Conservation (phyloP, 2,888 invertebrate species). For the Protodeltote pygarga region DNA sequence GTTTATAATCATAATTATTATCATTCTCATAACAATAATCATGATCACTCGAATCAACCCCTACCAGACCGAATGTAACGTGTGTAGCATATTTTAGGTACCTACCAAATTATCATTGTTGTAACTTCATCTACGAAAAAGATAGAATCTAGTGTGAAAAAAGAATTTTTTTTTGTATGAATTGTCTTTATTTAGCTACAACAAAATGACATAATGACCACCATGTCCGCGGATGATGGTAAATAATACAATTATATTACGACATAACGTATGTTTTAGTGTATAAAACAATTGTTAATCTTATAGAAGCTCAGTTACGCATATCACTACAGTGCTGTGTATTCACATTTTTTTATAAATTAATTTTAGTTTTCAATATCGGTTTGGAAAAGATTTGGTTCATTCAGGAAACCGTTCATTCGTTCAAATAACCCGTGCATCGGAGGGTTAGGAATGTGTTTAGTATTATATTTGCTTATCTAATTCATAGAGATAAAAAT, state of each 20-base stretch:
- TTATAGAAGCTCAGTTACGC: constrained; percentile 85
- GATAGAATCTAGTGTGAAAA: constrained; percentile 24
- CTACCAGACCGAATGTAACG: too few species aligned
- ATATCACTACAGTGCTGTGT: constrained; percentile 85
- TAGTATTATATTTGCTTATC: too few species aligned
- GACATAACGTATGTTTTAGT: constrained; percentile 61
- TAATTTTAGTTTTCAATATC: constrained; percentile 65
- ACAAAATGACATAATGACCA: constrained; percentile 72
- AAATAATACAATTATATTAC: constrained; percentile 68
- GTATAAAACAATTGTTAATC: constrained; percentile 81
- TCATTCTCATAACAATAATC: too few species aligned
- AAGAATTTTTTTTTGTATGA: constrained; percentile 67
- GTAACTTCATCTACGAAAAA: not conserved
- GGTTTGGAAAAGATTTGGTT: constrained; percentile 67
- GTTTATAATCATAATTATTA: too few species aligned
- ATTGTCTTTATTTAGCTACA: constrained; percentile 83
- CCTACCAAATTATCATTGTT: too few species aligned
- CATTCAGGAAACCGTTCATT: too few species aligned
- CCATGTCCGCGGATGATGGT: constrained; percentile 59
- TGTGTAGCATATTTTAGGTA: too few species aligned
- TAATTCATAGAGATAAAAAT: too few species aligned
- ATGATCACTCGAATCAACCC: too few species aligned
- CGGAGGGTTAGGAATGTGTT: too few species aligned
- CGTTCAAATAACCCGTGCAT: too few species aligned
- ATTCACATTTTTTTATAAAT: constrained; percentile 69